These are phyloP conservation scores for Calameuta idolon DNA, from an alignment of 2,888 invertebrate genomes.

Conservation along the genomic window DNA sequence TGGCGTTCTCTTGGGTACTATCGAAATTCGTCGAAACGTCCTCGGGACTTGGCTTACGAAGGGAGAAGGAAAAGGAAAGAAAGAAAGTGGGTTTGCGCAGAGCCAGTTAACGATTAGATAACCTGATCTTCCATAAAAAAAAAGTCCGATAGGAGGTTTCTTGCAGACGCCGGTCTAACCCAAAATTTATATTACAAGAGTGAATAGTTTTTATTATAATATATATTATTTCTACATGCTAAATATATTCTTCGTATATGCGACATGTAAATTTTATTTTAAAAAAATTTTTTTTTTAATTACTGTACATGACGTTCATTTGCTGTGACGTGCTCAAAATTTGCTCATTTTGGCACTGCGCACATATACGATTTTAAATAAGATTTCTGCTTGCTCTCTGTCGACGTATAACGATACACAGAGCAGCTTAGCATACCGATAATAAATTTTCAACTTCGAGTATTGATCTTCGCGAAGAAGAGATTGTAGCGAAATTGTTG, in stretches of 20 bases:
- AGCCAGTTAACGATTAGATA: too few relatives aligned
- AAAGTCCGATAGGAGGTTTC: too few relatives aligned
- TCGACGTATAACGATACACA: too few relatives aligned
- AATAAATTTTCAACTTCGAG: neutral
- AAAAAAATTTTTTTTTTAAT: neutral
- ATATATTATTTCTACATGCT: too few relatives aligned
- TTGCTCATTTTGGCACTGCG: too few relatives aligned
- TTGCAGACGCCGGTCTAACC: too few relatives aligned
- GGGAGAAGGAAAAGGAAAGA: too few relatives aligned
- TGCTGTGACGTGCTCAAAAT: too few relatives aligned
- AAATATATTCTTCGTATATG: neutral
- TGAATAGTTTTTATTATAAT: neutral
- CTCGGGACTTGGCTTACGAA: neutral
- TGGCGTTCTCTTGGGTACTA: neutral
- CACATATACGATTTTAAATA: too few relatives aligned
- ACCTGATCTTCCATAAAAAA: too few relatives aligned
- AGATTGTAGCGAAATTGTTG: neutral
- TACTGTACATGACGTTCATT: neutral
- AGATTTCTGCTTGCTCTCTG: too few relatives aligned
- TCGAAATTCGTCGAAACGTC: neutral
- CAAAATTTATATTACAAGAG: neutral
- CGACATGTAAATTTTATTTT: neutral
- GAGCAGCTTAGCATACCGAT: neutral
- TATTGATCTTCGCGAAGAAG: neutral
- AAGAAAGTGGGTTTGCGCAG: too few relatives aligned